Conservation (phyloP, 2,797 vertebrate species). For the Chrysocyon brachyurus region DNA sequence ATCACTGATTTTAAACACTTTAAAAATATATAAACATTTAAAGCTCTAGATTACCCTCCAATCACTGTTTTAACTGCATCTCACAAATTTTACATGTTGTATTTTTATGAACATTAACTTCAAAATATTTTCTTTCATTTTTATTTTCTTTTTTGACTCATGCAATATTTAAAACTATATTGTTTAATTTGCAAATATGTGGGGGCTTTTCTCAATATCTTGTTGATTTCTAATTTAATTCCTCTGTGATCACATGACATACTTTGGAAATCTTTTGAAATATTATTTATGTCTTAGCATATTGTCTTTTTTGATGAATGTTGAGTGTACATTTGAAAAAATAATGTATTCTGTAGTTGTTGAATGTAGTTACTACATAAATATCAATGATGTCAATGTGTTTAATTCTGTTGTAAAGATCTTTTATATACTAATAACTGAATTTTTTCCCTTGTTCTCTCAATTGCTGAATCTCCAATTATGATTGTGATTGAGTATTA, state of each 20-base stretch:
- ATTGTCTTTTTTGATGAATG: neutral
- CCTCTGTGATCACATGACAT: neutral
- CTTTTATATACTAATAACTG: neutral
- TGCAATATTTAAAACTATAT: neutral
- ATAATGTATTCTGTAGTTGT: neutral
- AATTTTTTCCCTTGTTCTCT: neutral
- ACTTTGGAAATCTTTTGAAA: neutral
- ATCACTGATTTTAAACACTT: neutral
- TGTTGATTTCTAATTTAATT: neutral
- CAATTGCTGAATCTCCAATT: neutral
- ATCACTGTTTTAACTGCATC: neutral
- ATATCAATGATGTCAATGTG: neutral
- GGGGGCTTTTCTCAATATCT: neutral
- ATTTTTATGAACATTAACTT: constrained; percentile 12
- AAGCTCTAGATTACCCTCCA: neutral
- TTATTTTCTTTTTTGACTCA: neutral
- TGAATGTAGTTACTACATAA: neutral
- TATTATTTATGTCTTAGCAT: neutral
- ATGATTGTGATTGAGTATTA: neutral
- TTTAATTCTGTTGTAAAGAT: neutral
- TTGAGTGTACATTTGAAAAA: neutral
- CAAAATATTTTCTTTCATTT: neutral
- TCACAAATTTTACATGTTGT: neutral
- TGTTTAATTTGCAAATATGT: neutral
- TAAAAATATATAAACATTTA: neutral